phyloP scores from a whole-genome alignment of 2,888 invertebrate species.

The Schizaphis graminum region DNA sequence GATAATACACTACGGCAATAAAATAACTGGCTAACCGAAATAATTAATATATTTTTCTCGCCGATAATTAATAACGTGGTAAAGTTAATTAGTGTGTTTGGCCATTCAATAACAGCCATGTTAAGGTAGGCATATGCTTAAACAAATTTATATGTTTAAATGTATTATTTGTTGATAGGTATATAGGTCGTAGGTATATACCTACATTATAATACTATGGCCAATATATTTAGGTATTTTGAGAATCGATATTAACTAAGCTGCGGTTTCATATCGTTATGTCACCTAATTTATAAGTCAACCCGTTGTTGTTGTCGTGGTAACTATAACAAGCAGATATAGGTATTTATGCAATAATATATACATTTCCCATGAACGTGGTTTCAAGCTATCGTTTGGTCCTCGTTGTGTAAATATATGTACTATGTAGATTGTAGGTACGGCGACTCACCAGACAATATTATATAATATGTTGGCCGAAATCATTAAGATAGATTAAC shows the following conservation, averaged over 20 bases:
- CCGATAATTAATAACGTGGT: not conserved
- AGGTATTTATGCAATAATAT: not conserved
- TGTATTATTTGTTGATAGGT: too few species aligned
- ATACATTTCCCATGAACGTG: not conserved
- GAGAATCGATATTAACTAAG: not conserved
- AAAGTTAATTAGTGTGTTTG: not conserved
- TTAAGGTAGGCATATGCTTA: not conserved
- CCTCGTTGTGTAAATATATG: not conserved
- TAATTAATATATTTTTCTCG: not conserved
- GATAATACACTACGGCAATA: not conserved
- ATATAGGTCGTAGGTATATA: not conserved
- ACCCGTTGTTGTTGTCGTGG: not conserved
- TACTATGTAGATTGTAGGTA: too few species aligned
- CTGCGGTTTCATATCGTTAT: not conserved
- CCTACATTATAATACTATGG: not conserved
- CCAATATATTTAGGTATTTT: not conserved
- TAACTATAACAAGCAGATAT: not conserved
- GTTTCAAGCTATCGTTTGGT: not conserved
- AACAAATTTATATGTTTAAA: not conserved
- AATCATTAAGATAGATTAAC: constrained; percentile 32
- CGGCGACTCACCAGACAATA: not conserved
- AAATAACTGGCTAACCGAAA: not conserved
- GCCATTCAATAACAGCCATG: not conserved
- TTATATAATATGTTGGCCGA: not conserved
- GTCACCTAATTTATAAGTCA: not conserved